phyloP scores from a whole-genome alignment of 92 coral and sea anemone genomes.

The Porites cylindrica region DNA sequence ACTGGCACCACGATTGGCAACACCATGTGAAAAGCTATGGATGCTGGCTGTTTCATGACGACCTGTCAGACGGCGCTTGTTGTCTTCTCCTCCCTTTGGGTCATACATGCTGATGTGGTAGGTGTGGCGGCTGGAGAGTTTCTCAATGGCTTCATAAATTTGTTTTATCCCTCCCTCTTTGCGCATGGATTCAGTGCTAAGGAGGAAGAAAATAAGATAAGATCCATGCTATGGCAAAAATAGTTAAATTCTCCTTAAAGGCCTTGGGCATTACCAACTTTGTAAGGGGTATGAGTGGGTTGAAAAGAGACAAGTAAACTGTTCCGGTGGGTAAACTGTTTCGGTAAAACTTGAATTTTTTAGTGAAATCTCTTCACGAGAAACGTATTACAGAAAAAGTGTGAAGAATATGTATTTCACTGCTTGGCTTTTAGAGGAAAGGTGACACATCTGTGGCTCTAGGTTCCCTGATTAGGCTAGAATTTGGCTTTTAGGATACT shows the following conservation, averaged over 20 bases:
- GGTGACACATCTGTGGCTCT: too few relatives aligned
- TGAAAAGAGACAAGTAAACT: too few relatives aligned
- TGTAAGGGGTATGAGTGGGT: too few relatives aligned
- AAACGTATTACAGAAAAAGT: too few relatives aligned
- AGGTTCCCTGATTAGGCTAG: too few relatives aligned
- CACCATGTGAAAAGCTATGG: slow-evolving; percentile 89
- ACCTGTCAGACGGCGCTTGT: slow-evolving; percentile 93
- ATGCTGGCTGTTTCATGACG: slow-evolving; percentile 91
- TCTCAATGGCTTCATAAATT: slow-evolving; percentile 92
- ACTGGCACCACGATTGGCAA: slow-evolving; percentile 96
- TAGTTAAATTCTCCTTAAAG: neutral
- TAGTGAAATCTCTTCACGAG: too few relatives aligned
- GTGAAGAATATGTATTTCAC: too few relatives aligned
- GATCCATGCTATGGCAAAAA: neutral
- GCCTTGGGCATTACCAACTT: neutral
- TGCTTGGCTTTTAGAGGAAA: too few relatives aligned
- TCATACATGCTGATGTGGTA: slow-evolving; percentile 95
- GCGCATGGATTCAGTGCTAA: slow-evolving; percentile 90
- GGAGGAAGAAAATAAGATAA: neutral
- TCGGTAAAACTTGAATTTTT: neutral
- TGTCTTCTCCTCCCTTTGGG: slow-evolving; percentile 95
- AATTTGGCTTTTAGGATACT: too few relatives aligned
- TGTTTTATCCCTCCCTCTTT: slow-evolving; percentile 89
- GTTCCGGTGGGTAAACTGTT: too few relatives aligned
- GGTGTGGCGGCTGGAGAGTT: slow-evolving; percentile 83